Conservation (phyloP, 2,888 invertebrate species). For the Heliconius erato region DNA sequence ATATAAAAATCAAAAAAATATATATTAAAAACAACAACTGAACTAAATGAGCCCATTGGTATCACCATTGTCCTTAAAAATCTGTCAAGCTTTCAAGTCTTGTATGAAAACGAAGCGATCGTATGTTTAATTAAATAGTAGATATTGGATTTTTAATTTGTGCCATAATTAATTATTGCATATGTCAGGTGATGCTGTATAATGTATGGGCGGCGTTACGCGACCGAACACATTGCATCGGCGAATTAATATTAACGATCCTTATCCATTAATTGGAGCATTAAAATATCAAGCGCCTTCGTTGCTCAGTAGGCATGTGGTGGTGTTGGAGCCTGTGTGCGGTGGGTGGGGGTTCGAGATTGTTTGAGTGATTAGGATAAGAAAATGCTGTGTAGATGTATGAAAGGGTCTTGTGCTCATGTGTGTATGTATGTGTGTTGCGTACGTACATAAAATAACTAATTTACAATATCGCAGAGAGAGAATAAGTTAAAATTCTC, state of each 20-base stretch:
- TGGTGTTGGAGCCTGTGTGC: too few species aligned
- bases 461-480: too few species aligned
- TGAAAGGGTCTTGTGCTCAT: too few species aligned
- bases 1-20: too few species aligned
- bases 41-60: too few species aligned
- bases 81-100: not conserved
- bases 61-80: not conserved
- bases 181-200: slow-evolving; percentile 56
- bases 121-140: slow-evolving; percentile 26
- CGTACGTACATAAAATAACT: too few species aligned
- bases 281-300: slow-evolving; percentile 57
- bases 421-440: too few species aligned
- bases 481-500: too few species aligned
- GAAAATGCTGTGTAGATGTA: too few species aligned
- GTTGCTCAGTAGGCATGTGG: slow-evolving; percentile 47
- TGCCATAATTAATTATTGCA: slow-evolving; percentile 55
- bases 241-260: slow-evolving; percentile 61
- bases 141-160: slow-evolving; percentile 41
- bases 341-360: slow-evolving; percentile 9
- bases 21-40: too few species aligned
- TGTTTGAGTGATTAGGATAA: not conserved
- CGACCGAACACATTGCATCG: slow-evolving; percentile 55
- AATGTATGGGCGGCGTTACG: slow-evolving; percentile 57
- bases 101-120: not conserved
- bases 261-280: slow-evolving; percentile 65